Evolutionary conservation across 2,113 vertebrate species (phyloP), one percentile per base, ranked within the genome.

Genomic region (Genyomyrus donnyi): DNA sequence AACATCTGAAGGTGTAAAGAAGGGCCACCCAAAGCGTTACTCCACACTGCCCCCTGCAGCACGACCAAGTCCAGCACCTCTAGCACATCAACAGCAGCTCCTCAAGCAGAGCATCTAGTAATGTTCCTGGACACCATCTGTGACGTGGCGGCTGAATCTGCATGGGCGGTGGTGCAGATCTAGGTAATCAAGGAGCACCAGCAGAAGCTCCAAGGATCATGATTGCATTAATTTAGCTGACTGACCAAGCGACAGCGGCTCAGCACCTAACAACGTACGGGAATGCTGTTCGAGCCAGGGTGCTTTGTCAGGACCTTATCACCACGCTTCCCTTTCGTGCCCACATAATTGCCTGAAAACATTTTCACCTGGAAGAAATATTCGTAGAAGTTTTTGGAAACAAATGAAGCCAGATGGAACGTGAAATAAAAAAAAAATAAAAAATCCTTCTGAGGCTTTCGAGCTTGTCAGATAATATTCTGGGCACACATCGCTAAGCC

Each of bases 401-500:
- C 45, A 85, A 45, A 85, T n/a, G 83, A 85, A 9, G 45, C 83
- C 85, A 87, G 85, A 31, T 87, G 45, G 49, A 87, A 84, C 9
- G 9, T 84, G 42, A 85, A 48, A 24, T 48, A 56, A 88, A 56
- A 13, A 31, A 42, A 27, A 46, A n/a, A 39, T 0, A 39, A 46
- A n/a, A 5, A 1, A 24, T 88, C 56, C 56, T 88, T 88, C 5
- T 24, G 42, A 88, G 27, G 88, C 50, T 74, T 35, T 35, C 11
- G 66, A 74, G 46, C 10, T 83, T 58, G 52, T 52, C 35, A 31
- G 50, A 88, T 77, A 88, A 90, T 88, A 85, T 88, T 88, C 70
- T 35, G 58, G 74, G 50, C 87, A 90, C 70, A 90, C 50, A 52
- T 58, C 83, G 48, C 27, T 88, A 88, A 90, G 87, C 90, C 87